Percentiles rank a stretch among this genome's conserved stretches.
Evolutionary conservation across 2,113 vertebrate genomes (phyloP).

Genomic region (Pyxicephalus adspersus): DNA sequence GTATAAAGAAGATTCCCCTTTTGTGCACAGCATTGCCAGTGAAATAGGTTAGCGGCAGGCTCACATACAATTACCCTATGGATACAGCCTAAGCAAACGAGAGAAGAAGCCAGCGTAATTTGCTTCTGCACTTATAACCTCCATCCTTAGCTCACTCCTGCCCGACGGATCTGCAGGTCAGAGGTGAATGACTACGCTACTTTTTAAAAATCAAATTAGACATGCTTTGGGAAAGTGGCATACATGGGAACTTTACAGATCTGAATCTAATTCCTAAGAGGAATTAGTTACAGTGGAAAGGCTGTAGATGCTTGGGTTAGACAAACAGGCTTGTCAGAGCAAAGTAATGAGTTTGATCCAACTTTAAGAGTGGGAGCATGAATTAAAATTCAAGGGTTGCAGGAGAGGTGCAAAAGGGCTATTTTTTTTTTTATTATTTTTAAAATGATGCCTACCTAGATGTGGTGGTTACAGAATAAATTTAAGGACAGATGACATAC

Average conservation of each 20-base stretch:
- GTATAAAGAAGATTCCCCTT: background rate
- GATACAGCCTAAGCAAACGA: slow-evolving; percentile 14
- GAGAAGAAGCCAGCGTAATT: background rate
- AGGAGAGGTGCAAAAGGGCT: background rate
- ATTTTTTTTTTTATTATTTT: background rate
- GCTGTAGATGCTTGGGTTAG: slow-evolving; percentile 45
- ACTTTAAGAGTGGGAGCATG: slow-evolving; percentile 28
- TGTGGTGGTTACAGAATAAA: background rate
- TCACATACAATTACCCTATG: background rate
- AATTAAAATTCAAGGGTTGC: slow-evolving; percentile 50
- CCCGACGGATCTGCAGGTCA: slow-evolving; percentile 31
- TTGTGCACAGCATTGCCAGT: background rate
- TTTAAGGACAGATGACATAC: background rate
- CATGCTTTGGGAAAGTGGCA: slow-evolving; percentile 35
- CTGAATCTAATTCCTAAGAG: slow-evolving; percentile 47
- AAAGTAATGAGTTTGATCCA: slow-evolving; percentile 54
- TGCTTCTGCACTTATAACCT: background rate
- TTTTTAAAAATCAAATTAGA: slow-evolving; percentile 53
- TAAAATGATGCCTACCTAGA: background rate
- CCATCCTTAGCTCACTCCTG: slow-evolving; percentile 1
- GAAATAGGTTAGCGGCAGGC: slow-evolving; percentile 23
- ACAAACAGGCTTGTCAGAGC: slow-evolving; percentile 54
- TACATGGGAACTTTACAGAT: slow-evolving; percentile 51
- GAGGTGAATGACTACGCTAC: slow-evolving; percentile 35
- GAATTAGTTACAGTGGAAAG: slow-evolving; percentile 54